Percentiles rank a stretch among this genome's conserved stretches.
Conservation (phyloP, 2,888 invertebrate genomes). For the Hydriomena furcata region DNA sequence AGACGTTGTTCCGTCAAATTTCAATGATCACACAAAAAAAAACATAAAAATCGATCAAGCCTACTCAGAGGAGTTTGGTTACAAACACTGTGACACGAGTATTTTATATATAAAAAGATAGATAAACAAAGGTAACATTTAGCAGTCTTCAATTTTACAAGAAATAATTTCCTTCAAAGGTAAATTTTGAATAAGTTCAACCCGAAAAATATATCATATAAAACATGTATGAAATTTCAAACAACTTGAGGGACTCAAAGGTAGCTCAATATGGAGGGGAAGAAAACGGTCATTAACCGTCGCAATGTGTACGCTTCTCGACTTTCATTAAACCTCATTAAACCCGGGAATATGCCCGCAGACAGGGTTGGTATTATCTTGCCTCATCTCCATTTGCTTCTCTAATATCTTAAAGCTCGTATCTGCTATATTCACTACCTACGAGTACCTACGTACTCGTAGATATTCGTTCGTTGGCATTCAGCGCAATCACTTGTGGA, state of each 20-base stretch:
- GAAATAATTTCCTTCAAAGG: constrained; percentile 7
- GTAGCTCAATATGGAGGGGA: constrained; percentile 3
- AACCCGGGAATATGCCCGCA: constrained; percentile 19
- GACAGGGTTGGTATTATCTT: constrained; percentile 19
- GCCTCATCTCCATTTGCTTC: constrained; percentile 19
- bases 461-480: too few relatives aligned
- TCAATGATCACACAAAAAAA: too few relatives aligned
- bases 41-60: too few relatives aligned
- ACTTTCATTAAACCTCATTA: constrained; percentile 21
- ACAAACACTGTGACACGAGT: too few relatives aligned
- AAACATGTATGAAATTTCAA: constrained; percentile 23
- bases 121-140: too few relatives aligned
- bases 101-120: too few relatives aligned
- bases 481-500: too few relatives aligned
- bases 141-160: too few relatives aligned
- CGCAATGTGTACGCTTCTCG: constrained; percentile 11
- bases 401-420: constrained; percentile 14
- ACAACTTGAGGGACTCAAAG: constrained; percentile 19
- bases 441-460: too few relatives aligned
- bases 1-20: too few relatives aligned
- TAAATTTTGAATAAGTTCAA: constrained; percentile 21
- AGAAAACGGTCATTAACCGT: constrained; percentile 17
- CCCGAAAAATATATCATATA: constrained; percentile 25
- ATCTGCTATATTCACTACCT: constrained; percentile 1
- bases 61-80: too few relatives aligned